A percentile compares a stretch with the other conserved stretches of the same genome.
These are phyloP conservation scores for Crossocerus cetratus DNA, from an alignment of 2,888 invertebrate species.

Conservation along the genomic window DNA sequence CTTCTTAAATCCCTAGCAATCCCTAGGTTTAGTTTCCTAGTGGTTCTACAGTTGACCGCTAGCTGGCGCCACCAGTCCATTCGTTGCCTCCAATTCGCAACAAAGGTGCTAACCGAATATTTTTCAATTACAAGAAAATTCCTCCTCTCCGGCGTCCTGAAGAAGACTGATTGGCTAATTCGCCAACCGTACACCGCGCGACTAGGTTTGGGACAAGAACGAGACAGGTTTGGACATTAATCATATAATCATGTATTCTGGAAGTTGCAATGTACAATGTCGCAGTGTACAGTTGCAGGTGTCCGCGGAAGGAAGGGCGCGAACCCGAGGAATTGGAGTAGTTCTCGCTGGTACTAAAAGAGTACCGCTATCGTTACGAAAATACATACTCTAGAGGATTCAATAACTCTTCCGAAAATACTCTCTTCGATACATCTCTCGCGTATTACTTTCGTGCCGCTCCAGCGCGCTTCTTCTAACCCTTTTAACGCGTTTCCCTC, in stretches of 20 bases:
- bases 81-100: no score
- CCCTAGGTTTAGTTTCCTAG: neutral
- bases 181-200: no score
- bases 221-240: no score
- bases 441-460: slow-evolving; percentile 22
- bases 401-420: slow-evolving; percentile 37
- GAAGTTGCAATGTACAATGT: slow-evolving; percentile 30
- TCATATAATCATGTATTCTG: no score
- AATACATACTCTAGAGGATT: slow-evolving; percentile 41
- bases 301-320: slow-evolving; percentile 18
- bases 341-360: slow-evolving; percentile 16
- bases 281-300: slow-evolving; percentile 43
- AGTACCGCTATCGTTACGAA: slow-evolving; percentile 44
- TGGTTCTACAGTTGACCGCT: no score
- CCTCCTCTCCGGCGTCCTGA: no score
- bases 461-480: neutral
- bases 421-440: slow-evolving; percentile 24
- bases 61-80: no score
- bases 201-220: no score
- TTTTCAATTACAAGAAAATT: no score
- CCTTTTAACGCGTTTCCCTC: slow-evolving; percentile 1
- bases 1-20: slow-evolving; percentile 13
- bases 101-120: no score
- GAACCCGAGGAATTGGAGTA: slow-evolving; percentile 32
- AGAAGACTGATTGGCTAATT: no score